Percentiles rank a stretch among this genome's conserved stretches.
These are phyloP conservation scores for Staurois parvus DNA, from an alignment of 2,797 vertebrate species.

Conservation along the genomic window DNA sequence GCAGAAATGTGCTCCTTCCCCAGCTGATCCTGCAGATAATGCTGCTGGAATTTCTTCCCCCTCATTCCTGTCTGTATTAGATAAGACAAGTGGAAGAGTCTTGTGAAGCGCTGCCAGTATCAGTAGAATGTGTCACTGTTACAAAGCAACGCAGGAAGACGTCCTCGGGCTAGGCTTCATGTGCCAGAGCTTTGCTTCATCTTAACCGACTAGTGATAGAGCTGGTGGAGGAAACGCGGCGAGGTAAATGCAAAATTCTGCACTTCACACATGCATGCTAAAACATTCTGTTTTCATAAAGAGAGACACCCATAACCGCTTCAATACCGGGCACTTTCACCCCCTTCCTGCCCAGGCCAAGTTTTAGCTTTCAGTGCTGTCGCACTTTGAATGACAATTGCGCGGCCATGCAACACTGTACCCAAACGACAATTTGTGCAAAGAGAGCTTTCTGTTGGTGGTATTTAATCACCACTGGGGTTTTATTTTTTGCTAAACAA, in stretches of 20 bases:
- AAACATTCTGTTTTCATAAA: background rate
- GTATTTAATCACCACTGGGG: too few relatives aligned
- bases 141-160: background rate
- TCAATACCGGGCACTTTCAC: too few relatives aligned
- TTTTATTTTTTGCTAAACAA: too few relatives aligned
- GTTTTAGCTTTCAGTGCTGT: too few relatives aligned
- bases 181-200: slow-evolving; percentile 7
- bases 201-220: slow-evolving; percentile 19
- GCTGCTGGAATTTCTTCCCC: slow-evolving; percentile 2
- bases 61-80: slow-evolving; percentile 12
- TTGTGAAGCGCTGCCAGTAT: slow-evolving; percentile 5
- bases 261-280: background rate
- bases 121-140: slow-evolving; percentile 15
- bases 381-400: too few relatives aligned
- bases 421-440: too few relatives aligned
- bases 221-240: background rate
- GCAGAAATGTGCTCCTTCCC: background rate
- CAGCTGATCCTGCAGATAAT: slow-evolving; percentile 21
- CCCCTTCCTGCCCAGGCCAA: too few relatives aligned
- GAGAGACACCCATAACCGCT: background rate
- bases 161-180: slow-evolving; percentile 18
- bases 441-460: too few relatives aligned
- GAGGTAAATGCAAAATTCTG: background rate
- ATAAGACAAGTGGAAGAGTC: slow-evolving; percentile 22
- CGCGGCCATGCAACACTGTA: too few relatives aligned